These are phyloP conservation scores for Palythoa caribaeorum DNA, from an alignment of 92 coral and sea anemone genomes.

Conservation along the genomic window DNA sequence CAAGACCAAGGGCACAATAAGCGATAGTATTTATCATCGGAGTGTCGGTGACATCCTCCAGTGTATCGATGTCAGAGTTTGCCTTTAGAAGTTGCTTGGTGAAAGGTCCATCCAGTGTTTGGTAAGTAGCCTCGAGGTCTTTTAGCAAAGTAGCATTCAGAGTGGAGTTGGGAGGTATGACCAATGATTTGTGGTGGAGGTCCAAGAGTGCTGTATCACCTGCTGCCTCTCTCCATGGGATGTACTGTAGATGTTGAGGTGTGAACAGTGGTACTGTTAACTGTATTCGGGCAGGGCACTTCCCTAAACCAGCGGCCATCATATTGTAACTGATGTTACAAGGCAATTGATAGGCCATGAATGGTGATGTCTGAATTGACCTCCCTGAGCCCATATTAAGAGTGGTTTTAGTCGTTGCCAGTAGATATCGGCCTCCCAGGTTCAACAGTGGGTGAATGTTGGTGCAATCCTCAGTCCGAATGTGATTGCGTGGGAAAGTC, in stretches of 20 bases:
- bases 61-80: slow-evolving; percentile 18
- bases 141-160: slow-evolving; percentile 13
- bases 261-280: not conserved
- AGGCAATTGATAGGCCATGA: not conserved
- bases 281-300: not conserved
- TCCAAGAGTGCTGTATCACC: not conserved
- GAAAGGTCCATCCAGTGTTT: slow-evolving; percentile 9
- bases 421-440: not conserved
- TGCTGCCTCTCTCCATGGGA: slow-evolving; percentile 16
- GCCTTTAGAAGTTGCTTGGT: slow-evolving; percentile 3
- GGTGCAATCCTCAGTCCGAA: not conserved
- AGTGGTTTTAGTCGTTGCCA: not conserved
- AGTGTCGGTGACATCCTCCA: not conserved
- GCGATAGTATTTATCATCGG: slow-evolving; percentile 10
- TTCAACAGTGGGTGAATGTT: not conserved
- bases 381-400: too few species aligned
- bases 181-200: slow-evolving; percentile 20
- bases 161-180: not conserved
- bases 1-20: slow-evolving; percentile 9
- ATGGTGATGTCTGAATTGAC: too few species aligned
- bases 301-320: not conserved
- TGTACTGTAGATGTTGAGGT: not conserved
- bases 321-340: not conserved
- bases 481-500: slow-evolving; percentile 4
- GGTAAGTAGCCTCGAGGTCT: slow-evolving; percentile 24